Percentiles rank a stretch among this genome's conserved stretches.
phyloP scores from a whole-genome alignment of 2,113 vertebrate species.

The Platichthys flesus region DNA sequence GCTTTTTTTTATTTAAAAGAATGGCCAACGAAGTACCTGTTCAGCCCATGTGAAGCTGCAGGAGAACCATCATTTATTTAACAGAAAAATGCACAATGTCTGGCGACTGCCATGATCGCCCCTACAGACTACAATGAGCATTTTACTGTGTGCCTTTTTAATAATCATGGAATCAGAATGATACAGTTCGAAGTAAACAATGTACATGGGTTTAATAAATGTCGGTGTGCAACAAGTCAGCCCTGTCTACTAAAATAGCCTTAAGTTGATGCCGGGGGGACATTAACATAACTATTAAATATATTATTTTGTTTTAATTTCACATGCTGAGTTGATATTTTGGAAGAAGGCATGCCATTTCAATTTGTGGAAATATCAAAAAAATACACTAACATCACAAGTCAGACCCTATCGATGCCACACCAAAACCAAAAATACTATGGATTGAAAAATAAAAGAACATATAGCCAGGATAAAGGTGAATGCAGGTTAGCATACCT shows the following conservation, averaged over 20 bases:
- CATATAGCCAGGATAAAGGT: too few species aligned
- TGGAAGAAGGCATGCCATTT: background rate
- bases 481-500: too few species aligned
- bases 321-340: background rate
- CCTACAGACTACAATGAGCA: too few species aligned
- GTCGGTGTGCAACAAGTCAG: background rate
- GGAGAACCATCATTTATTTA: background rate
- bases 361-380: too few species aligned
- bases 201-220: background rate
- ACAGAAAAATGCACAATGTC: background rate
- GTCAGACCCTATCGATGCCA: background rate
- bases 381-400: too few species aligned
- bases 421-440: background rate
- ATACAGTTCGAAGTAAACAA: background rate
- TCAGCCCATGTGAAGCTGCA: background rate
- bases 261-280: background rate
- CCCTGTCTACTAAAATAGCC: background rate
- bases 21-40: too few species aligned
- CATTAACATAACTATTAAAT: background rate
- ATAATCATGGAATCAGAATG: background rate
- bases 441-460: background rate
- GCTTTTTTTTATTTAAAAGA: too few species aligned
- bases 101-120: background rate
- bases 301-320: background rate
- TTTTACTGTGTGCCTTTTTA: background rate